Base-by-base conservation (phyloP, 2,797 vertebrate genomes). In the Dicrostonyx torquatus region DNA sequence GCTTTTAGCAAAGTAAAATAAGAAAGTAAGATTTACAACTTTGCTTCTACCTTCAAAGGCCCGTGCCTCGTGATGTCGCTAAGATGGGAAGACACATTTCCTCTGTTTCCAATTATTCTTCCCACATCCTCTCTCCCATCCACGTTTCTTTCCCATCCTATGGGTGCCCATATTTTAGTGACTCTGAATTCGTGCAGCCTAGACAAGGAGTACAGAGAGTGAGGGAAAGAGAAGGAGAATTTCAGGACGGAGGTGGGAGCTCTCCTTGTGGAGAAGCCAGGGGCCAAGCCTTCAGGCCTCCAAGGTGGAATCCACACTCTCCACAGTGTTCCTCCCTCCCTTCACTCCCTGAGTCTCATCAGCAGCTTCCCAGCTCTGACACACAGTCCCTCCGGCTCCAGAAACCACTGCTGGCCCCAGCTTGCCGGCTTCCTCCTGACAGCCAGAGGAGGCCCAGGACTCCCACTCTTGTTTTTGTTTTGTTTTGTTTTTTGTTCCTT, bases 1-100 rank as follows among this genome's bases (percentile, higher is more conserved):
- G 55, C 48, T 88, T 88, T 93, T 94, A 88, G 93, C 76, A 92
- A 94, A 95, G 60, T 72, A 68, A 86, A 92, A 95, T 31, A 62
- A 77, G 83, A 92, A 92, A 80, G 79, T 55, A 45, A 90, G 93
- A 93, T 87, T 89, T 87, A 78, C 53, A 85, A 60, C 62, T 64
- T 20, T 24, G 15, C 5, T 2, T 82, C 43, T 62, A 34, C 82
- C 50, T 96, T 87, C 68, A 75, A 87, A 88, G 84, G 18, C 31
- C 24, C 76, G 26, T 48, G 77, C 58, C 64, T 89, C 77, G 43
- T 68, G 60, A 55, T 68, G 66, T 58, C 73, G 68, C 70, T 55
- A 17, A 50, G 29, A 89, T 64, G 37, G 79, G 55, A 93, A 91
- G 70, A 24, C 34, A 26, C 8, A 5, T 1, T 48, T 29, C 87